A percentile compares a stretch with the other conserved stretches of the same genome.
Conservation (phyloP, 2,113 vertebrate species). For the Plestiodon gilberti region DNA sequence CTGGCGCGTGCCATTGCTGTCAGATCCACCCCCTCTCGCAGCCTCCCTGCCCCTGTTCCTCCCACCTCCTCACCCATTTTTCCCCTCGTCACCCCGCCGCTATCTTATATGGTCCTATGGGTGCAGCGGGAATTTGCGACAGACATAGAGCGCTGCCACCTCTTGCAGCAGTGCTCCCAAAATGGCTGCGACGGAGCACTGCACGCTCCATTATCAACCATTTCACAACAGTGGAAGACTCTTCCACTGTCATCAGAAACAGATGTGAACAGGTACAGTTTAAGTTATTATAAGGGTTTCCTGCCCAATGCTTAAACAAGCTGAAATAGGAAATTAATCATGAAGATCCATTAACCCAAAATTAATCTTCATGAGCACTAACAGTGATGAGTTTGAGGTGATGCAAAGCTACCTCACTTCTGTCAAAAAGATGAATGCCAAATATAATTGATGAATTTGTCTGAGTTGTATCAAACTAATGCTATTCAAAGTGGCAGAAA, state of each 20-base stretch:
- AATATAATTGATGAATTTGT: background rate
- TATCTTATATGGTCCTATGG: no score
- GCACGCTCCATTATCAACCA: no score
- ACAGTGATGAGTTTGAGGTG: conserved; percentile 17
- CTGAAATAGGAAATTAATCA: background rate
- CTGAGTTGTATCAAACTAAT: background rate
- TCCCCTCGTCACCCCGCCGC: no score
- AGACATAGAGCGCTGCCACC: no score
- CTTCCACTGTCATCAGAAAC: background rate
- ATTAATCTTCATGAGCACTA: conserved; percentile 40
- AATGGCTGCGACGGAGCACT: no score
- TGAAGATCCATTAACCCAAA: background rate
- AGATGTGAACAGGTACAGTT: background rate
- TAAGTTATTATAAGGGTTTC: background rate
- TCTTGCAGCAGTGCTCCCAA: no score
- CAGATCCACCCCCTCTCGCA: no score
- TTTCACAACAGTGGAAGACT: no score
- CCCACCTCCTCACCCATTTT: no score
- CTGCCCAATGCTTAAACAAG: background rate
- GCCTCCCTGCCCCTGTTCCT: no score
- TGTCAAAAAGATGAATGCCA: background rate
- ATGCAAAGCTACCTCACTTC: background rate
- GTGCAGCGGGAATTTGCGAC: no score
- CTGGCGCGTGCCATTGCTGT: no score
- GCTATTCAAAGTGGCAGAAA: background rate